phyloP scores from a whole-genome alignment of 2,797 vertebrate genomes.

The Prunella strophiata region DNA sequence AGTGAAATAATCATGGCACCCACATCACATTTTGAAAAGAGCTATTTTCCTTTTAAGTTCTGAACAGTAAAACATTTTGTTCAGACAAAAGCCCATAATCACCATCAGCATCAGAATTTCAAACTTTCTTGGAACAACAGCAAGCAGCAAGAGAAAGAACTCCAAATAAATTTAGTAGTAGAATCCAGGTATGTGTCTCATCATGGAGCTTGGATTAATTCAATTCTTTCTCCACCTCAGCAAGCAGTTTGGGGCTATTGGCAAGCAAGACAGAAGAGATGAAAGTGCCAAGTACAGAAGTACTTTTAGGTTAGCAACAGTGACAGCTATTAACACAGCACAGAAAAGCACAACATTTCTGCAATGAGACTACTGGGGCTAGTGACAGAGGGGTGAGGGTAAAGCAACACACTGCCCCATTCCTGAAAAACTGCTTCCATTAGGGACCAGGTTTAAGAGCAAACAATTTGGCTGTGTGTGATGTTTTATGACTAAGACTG shows the following conservation, averaged over 20 bases:
- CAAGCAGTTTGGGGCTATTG: not conserved
- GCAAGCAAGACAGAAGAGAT: not conserved
- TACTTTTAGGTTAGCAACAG: not conserved
- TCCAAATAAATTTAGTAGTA: not conserved
- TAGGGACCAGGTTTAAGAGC: not conserved
- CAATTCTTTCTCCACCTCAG: not conserved
- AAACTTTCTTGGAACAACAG: not conserved
- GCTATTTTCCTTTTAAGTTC: not conserved
- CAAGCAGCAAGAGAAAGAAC: not conserved
- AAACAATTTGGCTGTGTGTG: not conserved
- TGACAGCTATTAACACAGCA: not conserved
- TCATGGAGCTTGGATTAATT: not conserved
- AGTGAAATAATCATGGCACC: constrained; percentile 7
- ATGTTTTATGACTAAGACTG: not conserved
- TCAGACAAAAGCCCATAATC: not conserved
- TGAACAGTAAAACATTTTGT: not conserved
- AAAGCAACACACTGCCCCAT: not conserved
- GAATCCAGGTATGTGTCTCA: not conserved
- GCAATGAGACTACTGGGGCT: not conserved
- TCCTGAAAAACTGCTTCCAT: not conserved
- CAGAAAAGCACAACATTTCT: not conserved
- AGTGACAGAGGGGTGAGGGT: not conserved
- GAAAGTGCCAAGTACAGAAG: not conserved
- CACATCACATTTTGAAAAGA: constrained; percentile 30
- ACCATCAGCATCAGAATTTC: not conserved